Percentiles rank a stretch among this genome's conserved stretches.
Conservation (phyloP, 30 jellyfish, hydroid and myxozoan species). For the Haliclystus octoradiatus region DNA sequence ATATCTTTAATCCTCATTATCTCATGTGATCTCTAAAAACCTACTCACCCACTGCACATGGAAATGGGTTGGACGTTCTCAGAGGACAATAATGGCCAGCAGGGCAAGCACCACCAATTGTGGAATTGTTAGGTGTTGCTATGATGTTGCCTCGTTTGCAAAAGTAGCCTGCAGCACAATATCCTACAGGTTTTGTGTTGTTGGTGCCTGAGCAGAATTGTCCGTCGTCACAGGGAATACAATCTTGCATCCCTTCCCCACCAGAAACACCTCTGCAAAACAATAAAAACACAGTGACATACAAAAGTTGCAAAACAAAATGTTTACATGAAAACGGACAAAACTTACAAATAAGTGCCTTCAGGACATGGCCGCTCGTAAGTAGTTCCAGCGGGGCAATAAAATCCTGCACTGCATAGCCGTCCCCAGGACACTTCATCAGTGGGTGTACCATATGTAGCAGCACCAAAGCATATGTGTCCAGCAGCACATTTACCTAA, state of each 20-base stretch:
- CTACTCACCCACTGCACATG: slow-evolving; percentile 65
- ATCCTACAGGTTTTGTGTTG: slow-evolving; percentile 83
- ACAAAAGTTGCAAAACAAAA: background rate
- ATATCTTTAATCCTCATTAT: background rate
- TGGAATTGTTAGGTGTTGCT: slow-evolving; percentile 72
- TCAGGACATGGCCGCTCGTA: slow-evolving; percentile 89
- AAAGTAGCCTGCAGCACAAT: slow-evolving; percentile 78
- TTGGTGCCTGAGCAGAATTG: slow-evolving; percentile 77
- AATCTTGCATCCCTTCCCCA: slow-evolving; percentile 65
- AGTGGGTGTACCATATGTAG: slow-evolving; percentile 77
- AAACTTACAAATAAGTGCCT: slow-evolving; percentile 86
- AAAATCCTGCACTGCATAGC: slow-evolving; percentile 65
- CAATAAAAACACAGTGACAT: background rate
- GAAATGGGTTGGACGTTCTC: slow-evolving; percentile 61
- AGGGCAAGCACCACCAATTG: slow-evolving; percentile 91
- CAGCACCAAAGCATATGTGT: slow-evolving; percentile 75
- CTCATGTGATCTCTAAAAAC: background rate
- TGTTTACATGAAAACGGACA: background rate
- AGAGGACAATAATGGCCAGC: slow-evolving; percentile 75
- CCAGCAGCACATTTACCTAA: slow-evolving; percentile 90
- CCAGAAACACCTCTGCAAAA: slow-evolving; percentile 65
- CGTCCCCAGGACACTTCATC: slow-evolving; percentile 89
- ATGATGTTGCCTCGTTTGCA: slow-evolving; percentile 83
- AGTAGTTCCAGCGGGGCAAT: slow-evolving; percentile 97
- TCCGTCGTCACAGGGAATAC: slow-evolving; percentile 80